phyloP scores from a whole-genome alignment of 2,113 vertebrate species.

The Silurus glanis region DNA sequence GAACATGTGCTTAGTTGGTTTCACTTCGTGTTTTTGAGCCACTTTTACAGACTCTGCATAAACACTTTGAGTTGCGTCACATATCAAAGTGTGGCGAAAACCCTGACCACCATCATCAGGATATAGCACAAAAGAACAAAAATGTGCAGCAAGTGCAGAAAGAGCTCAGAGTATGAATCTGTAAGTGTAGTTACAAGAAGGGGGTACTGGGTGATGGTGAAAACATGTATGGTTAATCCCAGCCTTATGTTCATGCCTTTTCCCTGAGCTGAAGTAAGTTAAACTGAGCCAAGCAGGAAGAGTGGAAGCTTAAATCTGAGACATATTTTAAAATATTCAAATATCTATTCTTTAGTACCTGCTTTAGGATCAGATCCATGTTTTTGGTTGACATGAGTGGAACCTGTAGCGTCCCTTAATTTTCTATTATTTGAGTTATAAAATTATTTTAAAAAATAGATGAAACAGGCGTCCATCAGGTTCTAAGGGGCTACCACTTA shows the following conservation, averaged over 20 bases:
- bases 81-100: background rate
- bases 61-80: background rate
- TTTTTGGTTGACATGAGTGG: too few relatives aligned
- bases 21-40: background rate
- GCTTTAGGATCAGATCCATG: too few relatives aligned
- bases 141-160: background rate
- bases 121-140: too few relatives aligned
- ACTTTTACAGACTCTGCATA: background rate
- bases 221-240: background rate
- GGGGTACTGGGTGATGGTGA: background rate
- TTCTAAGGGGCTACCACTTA: too few relatives aligned
- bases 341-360: too few relatives aligned
- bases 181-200: background rate
- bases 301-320: too few relatives aligned
- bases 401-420: too few relatives aligned
- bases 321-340: too few relatives aligned
- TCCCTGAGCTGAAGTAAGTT: background rate
- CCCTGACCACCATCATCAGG: too few relatives aligned
- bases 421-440: too few relatives aligned
- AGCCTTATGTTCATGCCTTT: background rate
- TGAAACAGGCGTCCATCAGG: too few relatives aligned
- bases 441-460: too few relatives aligned
- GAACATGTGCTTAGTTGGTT: background rate
- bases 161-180: background rate
- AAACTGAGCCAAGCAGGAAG: background rate